These are phyloP conservation scores for Empidonax traillii DNA, from an alignment of 2,113 vertebrate species.

Conservation along the genomic window DNA sequence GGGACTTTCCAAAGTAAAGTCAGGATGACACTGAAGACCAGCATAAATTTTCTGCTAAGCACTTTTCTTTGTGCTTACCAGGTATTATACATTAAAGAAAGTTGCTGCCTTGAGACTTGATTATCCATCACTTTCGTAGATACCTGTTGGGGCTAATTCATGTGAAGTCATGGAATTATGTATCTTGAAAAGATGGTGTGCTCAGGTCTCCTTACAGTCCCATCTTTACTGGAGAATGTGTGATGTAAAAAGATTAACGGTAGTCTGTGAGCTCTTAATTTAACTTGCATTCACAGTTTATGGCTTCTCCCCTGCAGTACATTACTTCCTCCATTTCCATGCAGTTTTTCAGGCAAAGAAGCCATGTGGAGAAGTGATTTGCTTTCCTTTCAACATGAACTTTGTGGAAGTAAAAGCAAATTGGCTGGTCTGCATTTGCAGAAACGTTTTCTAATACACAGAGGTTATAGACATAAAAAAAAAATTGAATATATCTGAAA, in stretches of 20 bases:
- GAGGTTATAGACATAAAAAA: not conserved
- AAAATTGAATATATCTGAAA: not conserved
- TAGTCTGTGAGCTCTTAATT: not conserved
- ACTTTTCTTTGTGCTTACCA: not conserved
- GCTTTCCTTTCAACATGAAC: not conserved
- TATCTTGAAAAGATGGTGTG: not conserved
- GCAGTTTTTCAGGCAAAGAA: not conserved
- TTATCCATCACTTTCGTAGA: not conserved
- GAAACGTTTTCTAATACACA: not conserved
- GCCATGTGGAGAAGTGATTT: not conserved
- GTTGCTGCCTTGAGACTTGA: not conserved
- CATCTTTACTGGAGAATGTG: not conserved
- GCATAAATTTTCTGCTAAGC: not conserved
- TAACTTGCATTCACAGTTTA: not conserved
- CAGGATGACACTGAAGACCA: not conserved
- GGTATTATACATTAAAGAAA: not conserved
- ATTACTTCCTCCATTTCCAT: not conserved
- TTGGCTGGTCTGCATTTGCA: not conserved
- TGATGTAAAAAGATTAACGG: not conserved
- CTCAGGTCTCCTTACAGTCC: not conserved
- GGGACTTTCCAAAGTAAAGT: not conserved
- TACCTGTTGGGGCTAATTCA: not conserved
- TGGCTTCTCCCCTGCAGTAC: not conserved
- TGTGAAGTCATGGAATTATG: not conserved
- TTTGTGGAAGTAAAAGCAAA: not conserved